Evolutionary conservation across 1,140 invertebrate species (phyloP), one percentile per base, ranked within the genome.

Genomic region (Brachionus manjavacas): DNA sequence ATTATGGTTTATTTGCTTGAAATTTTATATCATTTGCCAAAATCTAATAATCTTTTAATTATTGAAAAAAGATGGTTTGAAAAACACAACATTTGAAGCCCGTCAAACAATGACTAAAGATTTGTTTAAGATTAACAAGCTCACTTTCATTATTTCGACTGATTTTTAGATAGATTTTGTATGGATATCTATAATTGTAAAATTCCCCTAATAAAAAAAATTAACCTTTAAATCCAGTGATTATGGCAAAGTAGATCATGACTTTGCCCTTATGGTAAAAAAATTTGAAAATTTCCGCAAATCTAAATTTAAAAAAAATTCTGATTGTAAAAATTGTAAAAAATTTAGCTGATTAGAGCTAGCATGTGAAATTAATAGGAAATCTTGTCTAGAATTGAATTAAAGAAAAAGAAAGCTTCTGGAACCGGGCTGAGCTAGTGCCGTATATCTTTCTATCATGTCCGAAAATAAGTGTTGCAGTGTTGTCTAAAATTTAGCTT

Each of bases 31-130:
- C 52, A 60, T 60, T 60, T 60, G 52, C 52, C 8, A 60, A 60
- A 60, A 60, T 60, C 52, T 60, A 60, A 60, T 60, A 60, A 60
- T 60, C 52, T 60, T 60, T 60, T 60, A 60, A 60, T 60, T 60
- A 60, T 60, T 25, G 16, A 60, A 60, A 8, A 60, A 60, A 60
- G 52, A 60, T 60, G 52, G 52, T 60, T 60, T 60, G 52, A 60
- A 60, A 60, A 46, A 16, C 52, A 60, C 52, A 60, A 60, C 52
- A 60, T 60, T 60, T 60, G 52, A 60, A 60, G 52, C 52, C 52
- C 52, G 20, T 60, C 52, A 60, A 60, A 60, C 52, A 60, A 60
- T 60, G 52, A 60, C 52, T 23, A 20, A 60, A 60, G 52, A 60
- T 60, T 60, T 60, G 52, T 60, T 60, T 60, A 60, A 60, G 52